A percentile compares a stretch with the other conserved stretches of the same genome.
Evolutionary conservation across 2,113 vertebrate species (phyloP).

Genomic region (Petaurus breviceps): DNA sequence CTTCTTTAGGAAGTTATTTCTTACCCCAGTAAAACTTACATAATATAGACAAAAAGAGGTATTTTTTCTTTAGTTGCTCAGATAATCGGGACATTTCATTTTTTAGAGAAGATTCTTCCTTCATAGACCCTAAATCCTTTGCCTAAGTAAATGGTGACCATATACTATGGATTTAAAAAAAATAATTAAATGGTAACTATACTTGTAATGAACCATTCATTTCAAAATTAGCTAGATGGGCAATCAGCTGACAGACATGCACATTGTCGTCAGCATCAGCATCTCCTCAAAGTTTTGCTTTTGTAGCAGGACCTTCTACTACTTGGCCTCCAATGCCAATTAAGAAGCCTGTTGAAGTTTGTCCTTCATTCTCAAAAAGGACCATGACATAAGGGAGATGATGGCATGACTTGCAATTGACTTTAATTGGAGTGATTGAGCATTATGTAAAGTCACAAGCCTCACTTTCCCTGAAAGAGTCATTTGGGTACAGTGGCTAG

Average conservation of each 20-base stretch:
- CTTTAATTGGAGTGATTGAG: too few species aligned
- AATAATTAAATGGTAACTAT: not conserved
- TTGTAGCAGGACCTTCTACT: not conserved
- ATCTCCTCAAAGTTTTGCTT: not conserved
- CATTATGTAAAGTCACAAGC: too few species aligned
- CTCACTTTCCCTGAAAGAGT: too few species aligned
- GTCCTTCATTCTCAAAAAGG: too few species aligned
- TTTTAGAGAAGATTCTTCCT: not conserved
- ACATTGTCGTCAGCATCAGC: not conserved
- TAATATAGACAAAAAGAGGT: not conserved
- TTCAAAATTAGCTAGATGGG: not conserved
- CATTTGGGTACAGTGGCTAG: too few species aligned
- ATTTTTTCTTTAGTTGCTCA: not conserved
- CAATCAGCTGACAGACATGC: not conserved
- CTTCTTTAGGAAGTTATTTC: not conserved
- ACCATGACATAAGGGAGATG: too few species aligned
- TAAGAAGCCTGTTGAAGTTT: not conserved
- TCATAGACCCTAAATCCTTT: not conserved
- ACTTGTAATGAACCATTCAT: not conserved
- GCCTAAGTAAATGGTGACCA: not conserved
- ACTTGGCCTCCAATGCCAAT: not conserved
- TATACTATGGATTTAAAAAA: not conserved
- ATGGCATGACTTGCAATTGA: too few species aligned
- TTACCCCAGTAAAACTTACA: not conserved
- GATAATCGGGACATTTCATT: not conserved